Conservation (phyloP, 1,140 invertebrate species). For the Sycophila sp. region DNA sequence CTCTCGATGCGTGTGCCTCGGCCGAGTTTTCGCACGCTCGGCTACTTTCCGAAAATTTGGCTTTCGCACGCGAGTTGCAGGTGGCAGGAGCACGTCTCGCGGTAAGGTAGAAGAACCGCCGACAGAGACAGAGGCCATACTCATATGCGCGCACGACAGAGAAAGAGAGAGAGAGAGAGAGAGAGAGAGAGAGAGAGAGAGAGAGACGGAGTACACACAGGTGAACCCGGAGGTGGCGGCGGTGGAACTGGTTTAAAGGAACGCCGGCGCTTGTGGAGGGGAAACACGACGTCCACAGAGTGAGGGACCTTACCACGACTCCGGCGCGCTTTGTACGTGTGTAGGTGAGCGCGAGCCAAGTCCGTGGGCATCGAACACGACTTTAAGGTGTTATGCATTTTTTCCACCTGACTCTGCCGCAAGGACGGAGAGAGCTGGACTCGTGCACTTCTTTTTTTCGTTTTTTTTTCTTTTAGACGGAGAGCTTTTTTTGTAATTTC, state of each 20-base stretch:
- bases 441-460: no score
- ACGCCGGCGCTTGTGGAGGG: background rate
- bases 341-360: no score
- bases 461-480: no score
- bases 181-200: background rate
- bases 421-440: no score
- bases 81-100: no score
- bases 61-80: background rate
- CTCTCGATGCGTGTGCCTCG: no score
- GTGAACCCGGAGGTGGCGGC: slow-evolving; percentile 33
- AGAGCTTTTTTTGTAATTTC: no score
- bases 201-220: slow-evolving; percentile 36
- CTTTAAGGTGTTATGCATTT: slow-evolving; percentile 14
- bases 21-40: background rate
- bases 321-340: background rate
- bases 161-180: background rate
- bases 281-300: background rate
- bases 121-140: background rate
- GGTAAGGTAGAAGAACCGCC: no score
- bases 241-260: slow-evolving; percentile 36
- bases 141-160: background rate
- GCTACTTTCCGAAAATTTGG: background rate
- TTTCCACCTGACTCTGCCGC: no score
- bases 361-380: no score
- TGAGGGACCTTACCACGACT: slow-evolving; percentile 16